Evolutionary conservation across 2,888 invertebrate species (phyloP).

Genomic region (Eupithecia inturbata): DNA sequence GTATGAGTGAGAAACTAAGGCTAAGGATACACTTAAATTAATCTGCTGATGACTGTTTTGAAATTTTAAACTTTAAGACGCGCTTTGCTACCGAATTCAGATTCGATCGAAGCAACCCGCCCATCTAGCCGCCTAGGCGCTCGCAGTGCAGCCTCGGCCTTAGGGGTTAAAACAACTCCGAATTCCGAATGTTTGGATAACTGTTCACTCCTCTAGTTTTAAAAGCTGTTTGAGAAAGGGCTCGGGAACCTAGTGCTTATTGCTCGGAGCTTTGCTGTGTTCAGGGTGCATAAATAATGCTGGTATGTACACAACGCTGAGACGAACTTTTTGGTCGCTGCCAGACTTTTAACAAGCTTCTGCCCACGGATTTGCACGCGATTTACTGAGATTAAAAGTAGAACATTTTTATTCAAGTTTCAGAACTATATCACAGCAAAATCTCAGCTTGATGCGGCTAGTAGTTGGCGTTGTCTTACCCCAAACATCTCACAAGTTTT

Average conservation of each 20-base stretch:
- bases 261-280: neutral
- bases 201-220: slow-evolving; percentile 23
- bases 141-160: neutral
- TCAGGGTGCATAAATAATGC: slow-evolving; percentile 1
- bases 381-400: neutral
- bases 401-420: neutral
- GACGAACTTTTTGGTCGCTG: neutral
- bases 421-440: neutral
- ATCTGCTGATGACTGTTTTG: neutral
- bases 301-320: neutral
- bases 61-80: neutral
- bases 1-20: too few species aligned
- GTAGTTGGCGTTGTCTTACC: neutral
- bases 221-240: slow-evolving; percentile 4
- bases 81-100: neutral
- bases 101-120: neutral
- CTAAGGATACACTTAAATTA: too few species aligned
- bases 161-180: slow-evolving; percentile 37
- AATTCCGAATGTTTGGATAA: slow-evolving; percentile 40
- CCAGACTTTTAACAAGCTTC: neutral
- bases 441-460: neutral
- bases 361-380: neutral
- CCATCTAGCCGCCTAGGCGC: neutral
- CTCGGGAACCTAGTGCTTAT: neutral
- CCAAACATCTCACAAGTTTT: neutral